Conservation (phyloP, 2,113 vertebrate species). For the Cyprinus carpio region DNA sequence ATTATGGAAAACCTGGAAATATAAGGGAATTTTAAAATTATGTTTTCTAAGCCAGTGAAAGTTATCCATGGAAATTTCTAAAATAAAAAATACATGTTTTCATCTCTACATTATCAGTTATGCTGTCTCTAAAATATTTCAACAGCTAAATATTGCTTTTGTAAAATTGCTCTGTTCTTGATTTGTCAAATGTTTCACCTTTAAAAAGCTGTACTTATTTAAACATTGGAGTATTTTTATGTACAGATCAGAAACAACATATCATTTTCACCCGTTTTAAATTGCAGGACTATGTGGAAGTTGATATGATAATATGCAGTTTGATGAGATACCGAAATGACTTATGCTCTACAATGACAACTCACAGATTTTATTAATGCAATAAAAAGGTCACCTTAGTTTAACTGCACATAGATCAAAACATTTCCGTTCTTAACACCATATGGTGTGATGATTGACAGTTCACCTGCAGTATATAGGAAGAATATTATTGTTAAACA, state of each 20-base stretch:
- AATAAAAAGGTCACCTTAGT: not conserved
- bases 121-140: not conserved
- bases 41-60: not conserved
- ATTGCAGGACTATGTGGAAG: not conserved
- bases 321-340: slow-evolving; percentile 19
- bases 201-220: not conserved
- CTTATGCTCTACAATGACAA: slow-evolving; percentile 34
- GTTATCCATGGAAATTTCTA: not conserved
- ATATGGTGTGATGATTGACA: not conserved
- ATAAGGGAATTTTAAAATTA: not conserved
- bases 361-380: not conserved
- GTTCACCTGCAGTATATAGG: not conserved
- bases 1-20: not conserved
- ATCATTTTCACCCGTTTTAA: not conserved
- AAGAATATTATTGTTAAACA: not conserved
- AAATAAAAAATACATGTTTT: too few species aligned
- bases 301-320: not conserved
- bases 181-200: not conserved
- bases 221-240: not conserved
- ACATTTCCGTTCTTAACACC: not conserved
- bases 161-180: not conserved
- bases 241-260: not conserved
- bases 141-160: not conserved
- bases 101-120: not conserved
- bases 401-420: not conserved